Evolutionary conservation across 2,113 vertebrate genomes (phyloP).

Genomic region (Clarias batrachus): DNA sequence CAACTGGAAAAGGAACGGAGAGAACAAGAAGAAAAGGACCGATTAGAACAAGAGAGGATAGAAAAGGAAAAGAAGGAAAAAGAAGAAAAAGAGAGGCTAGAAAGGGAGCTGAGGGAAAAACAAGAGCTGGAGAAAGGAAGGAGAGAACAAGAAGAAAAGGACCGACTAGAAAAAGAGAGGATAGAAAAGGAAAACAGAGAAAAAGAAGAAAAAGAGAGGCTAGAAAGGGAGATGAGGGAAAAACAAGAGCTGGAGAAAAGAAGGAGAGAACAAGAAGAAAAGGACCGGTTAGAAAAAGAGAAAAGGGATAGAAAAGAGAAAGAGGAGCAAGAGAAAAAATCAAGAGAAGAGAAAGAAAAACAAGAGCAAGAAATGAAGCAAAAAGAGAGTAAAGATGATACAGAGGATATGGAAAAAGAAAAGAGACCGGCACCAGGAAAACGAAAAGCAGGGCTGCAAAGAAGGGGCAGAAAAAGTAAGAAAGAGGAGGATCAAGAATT

Average conservation of each 20-base stretch:
- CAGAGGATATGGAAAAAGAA: not conserved
- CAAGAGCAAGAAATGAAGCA: slow-evolving; percentile 29
- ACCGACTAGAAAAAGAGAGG: slow-evolving; percentile 9
- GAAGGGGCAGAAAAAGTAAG: not conserved
- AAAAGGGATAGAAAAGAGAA: slow-evolving; percentile 31
- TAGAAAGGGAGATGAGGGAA: not conserved
- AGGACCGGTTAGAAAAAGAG: slow-evolving; percentile 20
- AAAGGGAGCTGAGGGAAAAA: not conserved
- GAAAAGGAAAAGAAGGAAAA: slow-evolving; percentile 7
- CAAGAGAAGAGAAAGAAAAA: slow-evolving; percentile 3
- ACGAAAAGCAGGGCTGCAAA: not conserved
- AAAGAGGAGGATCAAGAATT: not conserved
- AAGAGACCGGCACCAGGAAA: slow-evolving; percentile 24
- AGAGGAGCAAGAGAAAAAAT: slow-evolving; percentile 5
- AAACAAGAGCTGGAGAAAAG: not conserved
- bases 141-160: slow-evolving; percentile 26
- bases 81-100: slow-evolving; percentile 7
- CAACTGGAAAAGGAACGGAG: slow-evolving; percentile 22
- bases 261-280: slow-evolving; percentile 20
- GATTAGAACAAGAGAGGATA: not conserved
- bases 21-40: slow-evolving; percentile 27
- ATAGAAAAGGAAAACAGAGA: not conserved
- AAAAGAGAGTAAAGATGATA: slow-evolving; percentile 5
- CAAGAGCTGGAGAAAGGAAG: slow-evolving; percentile 8
- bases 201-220: slow-evolving; percentile 12